Percentiles rank a stretch among this genome's conserved stretches.
These are phyloP conservation scores for Phaonia tiefii DNA, from an alignment of 2,888 invertebrate genomes.

Conservation along the genomic window DNA sequence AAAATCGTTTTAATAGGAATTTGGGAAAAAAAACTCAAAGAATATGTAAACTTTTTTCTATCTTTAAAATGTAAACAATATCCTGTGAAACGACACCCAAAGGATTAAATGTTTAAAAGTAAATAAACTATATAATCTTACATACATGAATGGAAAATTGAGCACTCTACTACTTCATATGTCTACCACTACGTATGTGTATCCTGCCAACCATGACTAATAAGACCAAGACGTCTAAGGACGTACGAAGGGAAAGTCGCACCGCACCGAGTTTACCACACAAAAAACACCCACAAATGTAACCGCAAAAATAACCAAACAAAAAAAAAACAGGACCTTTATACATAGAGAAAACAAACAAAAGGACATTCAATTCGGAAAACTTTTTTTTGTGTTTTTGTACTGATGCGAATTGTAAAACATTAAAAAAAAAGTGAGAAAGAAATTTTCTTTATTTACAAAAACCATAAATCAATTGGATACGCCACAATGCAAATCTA, in stretches of 20 bases:
- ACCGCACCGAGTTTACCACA: neutral
- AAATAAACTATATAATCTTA: constrained; percentile 72
- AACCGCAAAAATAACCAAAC: constrained; percentile 61
- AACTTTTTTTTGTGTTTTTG: constrained; percentile 1
- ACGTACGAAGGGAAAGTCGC: constrained; percentile 13
- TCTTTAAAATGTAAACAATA: constrained; percentile 70
- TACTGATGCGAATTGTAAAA: constrained; percentile 23
- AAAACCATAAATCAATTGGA: constrained; percentile 80
- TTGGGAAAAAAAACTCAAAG: no score
- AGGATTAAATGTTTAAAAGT: constrained; percentile 75
- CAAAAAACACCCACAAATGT: constrained; percentile 63
- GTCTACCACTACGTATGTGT: neutral
- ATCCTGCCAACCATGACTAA: constrained; percentile 61
- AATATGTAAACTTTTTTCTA: no score
- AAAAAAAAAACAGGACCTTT: constrained; percentile 35
- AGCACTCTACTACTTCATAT: neutral
- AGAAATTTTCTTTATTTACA: constrained; percentile 73
- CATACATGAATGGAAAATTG: constrained; percentile 1
- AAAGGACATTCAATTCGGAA: constrained; percentile 21
- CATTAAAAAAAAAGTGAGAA: constrained; percentile 42
- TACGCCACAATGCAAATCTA: constrained; percentile 80
- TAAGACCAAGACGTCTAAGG: constrained; percentile 22
- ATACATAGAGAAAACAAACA: constrained; percentile 40
- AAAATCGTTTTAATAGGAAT: no score
- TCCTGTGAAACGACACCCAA: constrained; percentile 76